Evolutionary conservation across 30 jellyfish, hydroid and myxozoan genomes (phyloP).

Genomic region (Kudoa iwatai): DNA sequence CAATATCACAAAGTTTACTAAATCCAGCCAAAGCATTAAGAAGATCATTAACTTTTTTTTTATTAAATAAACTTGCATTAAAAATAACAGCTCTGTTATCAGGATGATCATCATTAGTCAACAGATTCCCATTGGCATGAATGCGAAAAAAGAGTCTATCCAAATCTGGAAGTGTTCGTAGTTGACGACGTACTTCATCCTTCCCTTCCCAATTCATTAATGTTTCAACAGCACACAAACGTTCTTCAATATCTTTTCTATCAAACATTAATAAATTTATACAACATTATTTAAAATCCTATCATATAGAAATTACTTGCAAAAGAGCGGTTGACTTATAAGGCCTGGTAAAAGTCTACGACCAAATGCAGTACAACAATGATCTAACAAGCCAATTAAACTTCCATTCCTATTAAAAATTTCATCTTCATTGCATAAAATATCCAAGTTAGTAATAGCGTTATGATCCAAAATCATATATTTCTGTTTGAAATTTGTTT

Average conservation of each 20-base stretch:
- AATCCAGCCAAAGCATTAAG: conserved; percentile 39
- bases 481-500: too few relatives aligned
- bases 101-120: conserved; percentile 44
- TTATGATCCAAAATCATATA: conserved; percentile 30
- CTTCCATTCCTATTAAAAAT: conserved; percentile 16
- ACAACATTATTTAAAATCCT: too few relatives aligned
- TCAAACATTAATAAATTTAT: too few relatives aligned
- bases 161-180: neutral
- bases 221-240: neutral
- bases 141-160: neutral
- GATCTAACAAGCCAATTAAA: conserved; percentile 27
- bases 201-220: neutral
- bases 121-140: conserved; percentile 1
- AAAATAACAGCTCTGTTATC: conserved; percentile 47
- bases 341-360: neutral
- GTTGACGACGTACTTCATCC: neutral
- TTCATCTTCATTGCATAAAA: conserved; percentile 22
- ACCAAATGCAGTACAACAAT: conserved; percentile 43
- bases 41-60: conserved; percentile 43
- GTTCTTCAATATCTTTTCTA: neutral
- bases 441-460: conserved; percentile 26
- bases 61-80: conserved; percentile 22
- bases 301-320: too few relatives aligned
- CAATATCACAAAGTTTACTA: conserved; percentile 9
- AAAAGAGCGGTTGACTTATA: neutral